Base-by-base conservation (phyloP, 2,113 vertebrate species). In the Synodontis membranacea region DNA sequence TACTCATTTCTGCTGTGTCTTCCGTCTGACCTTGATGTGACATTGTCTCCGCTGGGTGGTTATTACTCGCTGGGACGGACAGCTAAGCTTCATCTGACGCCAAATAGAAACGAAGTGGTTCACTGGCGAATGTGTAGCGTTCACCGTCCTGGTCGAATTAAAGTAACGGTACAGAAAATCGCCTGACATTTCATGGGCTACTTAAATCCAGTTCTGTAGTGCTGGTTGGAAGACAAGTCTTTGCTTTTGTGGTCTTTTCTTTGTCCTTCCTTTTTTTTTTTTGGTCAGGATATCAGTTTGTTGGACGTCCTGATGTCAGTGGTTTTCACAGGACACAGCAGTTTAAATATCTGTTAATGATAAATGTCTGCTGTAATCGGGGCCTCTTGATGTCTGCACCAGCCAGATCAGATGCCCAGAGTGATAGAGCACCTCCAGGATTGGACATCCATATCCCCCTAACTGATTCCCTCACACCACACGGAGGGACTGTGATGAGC, bases 301-400 rank as follows among this genome's bases (percentile, higher is more conserved):
- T 42, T 58, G 58, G 21, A 42, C 31, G 48, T 84, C 31, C 66
- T 19, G 82, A 19, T 87, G 83, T 79, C 66, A 44, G 68, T 42
- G 42, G 86, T 74, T 70, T 58, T 70, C n/a, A 34, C 31, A 81
- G 80, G 14, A 25, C 42, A 14, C 9, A n/a, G 42, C 76, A 50
- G 39, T 19, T 44, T 68, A 54, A 50, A 58, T 60, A 85, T 68
- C 76, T 14, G 86, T 66, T 90, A 70, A 90, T 95, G 96, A 95
- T 98, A 96, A 97, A 98, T 96, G 97, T 96, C 96, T 96, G 94
- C 93, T 86, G 5, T 91, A 89, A 94, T 95, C 8, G 74, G 28
- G 60, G 52, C 64, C 50, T 72, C 82, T 84, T 48, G 50, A 23
- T 91, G 90, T 90, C 89, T 62, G 88, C 91, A 91, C 92, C 84